Evolutionary conservation across 1,140 invertebrate genomes (phyloP).

Genomic region (Hylaeus volcanicus): DNA sequence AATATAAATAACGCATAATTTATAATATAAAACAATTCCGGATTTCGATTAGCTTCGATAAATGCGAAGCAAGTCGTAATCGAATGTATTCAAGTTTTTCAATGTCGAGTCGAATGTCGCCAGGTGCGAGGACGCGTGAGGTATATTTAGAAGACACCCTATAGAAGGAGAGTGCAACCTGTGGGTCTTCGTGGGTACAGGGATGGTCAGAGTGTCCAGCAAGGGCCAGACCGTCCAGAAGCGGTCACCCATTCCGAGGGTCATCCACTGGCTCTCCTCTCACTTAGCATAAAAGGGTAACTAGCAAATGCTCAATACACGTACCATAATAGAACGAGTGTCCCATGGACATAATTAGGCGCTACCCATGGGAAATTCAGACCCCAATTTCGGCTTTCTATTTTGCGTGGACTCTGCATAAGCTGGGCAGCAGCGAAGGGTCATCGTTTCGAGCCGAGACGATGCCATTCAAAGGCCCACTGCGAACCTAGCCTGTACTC

Average conservation of each 20-base stretch:
- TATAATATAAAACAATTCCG: too few species aligned
- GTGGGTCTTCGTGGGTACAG: conserved; percentile 55
- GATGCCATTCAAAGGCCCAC: neutral
- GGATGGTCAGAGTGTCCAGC: conserved; percentile 74
- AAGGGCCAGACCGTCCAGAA: conserved; percentile 61
- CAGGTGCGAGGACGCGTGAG: conserved; percentile 33
- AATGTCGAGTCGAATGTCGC: neutral
- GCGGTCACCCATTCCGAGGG: conserved; percentile 65
- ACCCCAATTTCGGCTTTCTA: conserved; percentile 63
- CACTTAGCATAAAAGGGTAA: conserved; percentile 80
- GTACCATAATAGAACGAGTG: conserved; percentile 74
- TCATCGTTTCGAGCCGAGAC: conserved; percentile 36
- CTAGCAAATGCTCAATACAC: conserved; percentile 72
- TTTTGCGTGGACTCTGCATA: conserved; percentile 39
- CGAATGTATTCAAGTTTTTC: neutral
- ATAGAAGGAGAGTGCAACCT: conserved; percentile 47
- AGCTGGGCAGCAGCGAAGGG: conserved; percentile 43
- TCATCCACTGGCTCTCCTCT: conserved; percentile 76
- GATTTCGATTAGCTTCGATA: neutral
- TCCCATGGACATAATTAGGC: conserved; percentile 79
- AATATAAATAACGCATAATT: too few species aligned
- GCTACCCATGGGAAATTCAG: conserved; percentile 78
- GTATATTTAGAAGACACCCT: conserved; percentile 57
- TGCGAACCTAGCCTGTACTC: neutral
- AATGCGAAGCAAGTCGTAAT: too few species aligned